A percentile compares a stretch with the other conserved stretches of the same genome.
phyloP scores from a whole-genome alignment of 2,113 vertebrate genomes.

The Diglossa brunneiventris region DNA sequence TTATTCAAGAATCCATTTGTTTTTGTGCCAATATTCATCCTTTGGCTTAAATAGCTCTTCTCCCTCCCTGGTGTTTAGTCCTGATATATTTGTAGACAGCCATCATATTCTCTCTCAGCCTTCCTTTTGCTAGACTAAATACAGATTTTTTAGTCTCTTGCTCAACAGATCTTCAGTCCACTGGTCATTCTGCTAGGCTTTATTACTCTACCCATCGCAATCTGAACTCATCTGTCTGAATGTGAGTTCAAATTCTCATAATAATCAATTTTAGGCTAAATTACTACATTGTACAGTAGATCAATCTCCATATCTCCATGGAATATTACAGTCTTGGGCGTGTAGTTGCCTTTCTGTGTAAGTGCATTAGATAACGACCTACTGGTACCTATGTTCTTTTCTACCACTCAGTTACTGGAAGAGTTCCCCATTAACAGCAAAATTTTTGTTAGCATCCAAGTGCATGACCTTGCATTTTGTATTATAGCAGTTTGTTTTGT shows the following conservation, averaged over 20 bases:
- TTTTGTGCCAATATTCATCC: constrained; percentile 28
- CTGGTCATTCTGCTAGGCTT: neutral
- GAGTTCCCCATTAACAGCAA: neutral
- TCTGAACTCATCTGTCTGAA: neutral
- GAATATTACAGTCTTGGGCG: neutral
- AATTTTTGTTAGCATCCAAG: neutral
- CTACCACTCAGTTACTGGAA: neutral
- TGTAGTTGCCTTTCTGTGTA: neutral
- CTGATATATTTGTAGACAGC: constrained; percentile 54
- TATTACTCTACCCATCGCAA: neutral
- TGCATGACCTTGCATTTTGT: neutral
- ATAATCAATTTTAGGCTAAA: neutral
- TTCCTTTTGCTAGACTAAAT: constrained; percentile 39
- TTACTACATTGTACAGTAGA: neutral
- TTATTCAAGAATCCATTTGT: constrained; percentile 17
- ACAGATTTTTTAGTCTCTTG: neutral
- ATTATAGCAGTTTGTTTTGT: neutral
- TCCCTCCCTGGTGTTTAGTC: constrained; percentile 25
- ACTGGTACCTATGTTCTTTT: neutral
- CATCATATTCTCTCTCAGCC: constrained; percentile 43
- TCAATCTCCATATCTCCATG: neutral
- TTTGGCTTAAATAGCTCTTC: constrained; percentile 42
- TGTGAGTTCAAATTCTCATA: neutral
- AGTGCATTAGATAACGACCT: neutral
- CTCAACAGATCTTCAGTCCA: neutral